phyloP scores from a whole-genome alignment of 1,140 invertebrate genomes.

The Hestina assimilis region DNA sequence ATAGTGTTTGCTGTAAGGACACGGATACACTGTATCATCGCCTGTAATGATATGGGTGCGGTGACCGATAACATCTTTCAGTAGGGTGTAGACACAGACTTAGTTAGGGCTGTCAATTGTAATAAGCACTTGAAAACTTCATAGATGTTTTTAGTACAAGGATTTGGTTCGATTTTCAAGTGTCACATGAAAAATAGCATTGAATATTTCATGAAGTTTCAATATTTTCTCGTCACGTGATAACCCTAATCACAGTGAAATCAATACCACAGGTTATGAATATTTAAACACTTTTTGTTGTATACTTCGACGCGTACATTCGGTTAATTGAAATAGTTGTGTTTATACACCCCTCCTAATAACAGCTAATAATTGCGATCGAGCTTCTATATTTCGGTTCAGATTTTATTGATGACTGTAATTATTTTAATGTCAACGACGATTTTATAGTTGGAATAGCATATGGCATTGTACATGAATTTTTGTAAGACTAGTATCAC shows the following conservation, averaged over 20 bases:
- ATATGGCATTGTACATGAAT: too few species aligned
- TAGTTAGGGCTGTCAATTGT: conserved; percentile 20
- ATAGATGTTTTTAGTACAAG: too few species aligned
- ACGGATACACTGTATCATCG: conserved; percentile 49
- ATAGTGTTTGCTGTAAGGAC: conserved; percentile 38
- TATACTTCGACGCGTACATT: conserved; percentile 47
- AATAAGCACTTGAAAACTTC: not conserved
- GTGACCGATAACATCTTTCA: conserved; percentile 68
- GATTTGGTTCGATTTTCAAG: too few species aligned
- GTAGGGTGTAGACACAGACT: conserved; percentile 50
- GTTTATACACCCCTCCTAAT: conserved; percentile 23
- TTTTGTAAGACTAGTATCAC: too few species aligned
- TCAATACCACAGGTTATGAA: conserved; percentile 64
- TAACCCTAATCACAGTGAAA: conserved; percentile 32
- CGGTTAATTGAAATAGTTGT: conserved; percentile 69
- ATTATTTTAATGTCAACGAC: not conserved
- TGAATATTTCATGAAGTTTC: too few species aligned
- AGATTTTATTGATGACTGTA: not conserved
- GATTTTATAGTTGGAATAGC: too few species aligned
- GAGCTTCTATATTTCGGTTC: not conserved
- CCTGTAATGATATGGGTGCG: conserved; percentile 62
- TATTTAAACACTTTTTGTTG: conserved; percentile 63
- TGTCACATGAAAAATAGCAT: too few species aligned
- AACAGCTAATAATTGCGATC: conserved; percentile 18
- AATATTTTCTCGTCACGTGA: too few species aligned